Percentiles rank a stretch among this genome's conserved stretches.
Evolutionary conservation across 2,888 invertebrate species (phyloP).

Genomic region (Mechanitis messenoides): DNA sequence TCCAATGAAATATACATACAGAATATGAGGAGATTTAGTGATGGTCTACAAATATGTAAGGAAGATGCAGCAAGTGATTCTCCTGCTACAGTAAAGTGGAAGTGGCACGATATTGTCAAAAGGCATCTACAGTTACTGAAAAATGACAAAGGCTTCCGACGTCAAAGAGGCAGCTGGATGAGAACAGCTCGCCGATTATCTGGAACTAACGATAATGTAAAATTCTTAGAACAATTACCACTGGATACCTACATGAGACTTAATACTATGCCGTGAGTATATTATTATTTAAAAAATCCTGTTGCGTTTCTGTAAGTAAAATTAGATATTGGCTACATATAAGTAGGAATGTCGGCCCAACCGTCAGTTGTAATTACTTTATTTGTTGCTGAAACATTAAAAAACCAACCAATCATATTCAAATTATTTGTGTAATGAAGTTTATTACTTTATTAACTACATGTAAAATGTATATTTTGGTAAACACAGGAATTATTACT

Average conservation of each 20-base stretch:
- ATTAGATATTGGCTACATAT: too few relatives aligned
- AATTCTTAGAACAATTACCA: slow-evolving; percentile 52
- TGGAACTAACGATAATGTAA: slow-evolving; percentile 53
- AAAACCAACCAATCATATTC: too few relatives aligned
- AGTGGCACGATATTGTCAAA: slow-evolving; percentile 74
- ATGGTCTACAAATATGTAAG: slow-evolving; percentile 70
- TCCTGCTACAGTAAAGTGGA: slow-evolving; percentile 70
- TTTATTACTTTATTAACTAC: too few relatives aligned
- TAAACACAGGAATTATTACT: too few relatives aligned
- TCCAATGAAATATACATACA: slow-evolving; percentile 71
- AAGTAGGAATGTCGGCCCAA: too few relatives aligned
- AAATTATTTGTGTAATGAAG: too few relatives aligned
- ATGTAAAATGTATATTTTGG: too few relatives aligned
- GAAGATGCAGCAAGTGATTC: slow-evolving; percentile 74
- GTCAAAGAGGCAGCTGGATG: slow-evolving; percentile 71
- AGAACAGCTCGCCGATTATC: slow-evolving; percentile 66
- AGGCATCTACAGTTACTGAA: slow-evolving; percentile 68
- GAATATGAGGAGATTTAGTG: slow-evolving; percentile 72
- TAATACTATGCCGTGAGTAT: slow-evolving; percentile 70
- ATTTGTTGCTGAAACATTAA: too few relatives aligned
- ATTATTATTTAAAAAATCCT: slow-evolving; percentile 2
- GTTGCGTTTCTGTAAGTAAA: too few relatives aligned
- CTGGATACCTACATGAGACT: slow-evolving; percentile 67
- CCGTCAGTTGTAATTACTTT: too few relatives aligned
- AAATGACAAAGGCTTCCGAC: slow-evolving; percentile 67